Evolutionary conservation across 2,797 vertebrate species (phyloP).

Genomic region (Eulemur mongoz): DNA sequence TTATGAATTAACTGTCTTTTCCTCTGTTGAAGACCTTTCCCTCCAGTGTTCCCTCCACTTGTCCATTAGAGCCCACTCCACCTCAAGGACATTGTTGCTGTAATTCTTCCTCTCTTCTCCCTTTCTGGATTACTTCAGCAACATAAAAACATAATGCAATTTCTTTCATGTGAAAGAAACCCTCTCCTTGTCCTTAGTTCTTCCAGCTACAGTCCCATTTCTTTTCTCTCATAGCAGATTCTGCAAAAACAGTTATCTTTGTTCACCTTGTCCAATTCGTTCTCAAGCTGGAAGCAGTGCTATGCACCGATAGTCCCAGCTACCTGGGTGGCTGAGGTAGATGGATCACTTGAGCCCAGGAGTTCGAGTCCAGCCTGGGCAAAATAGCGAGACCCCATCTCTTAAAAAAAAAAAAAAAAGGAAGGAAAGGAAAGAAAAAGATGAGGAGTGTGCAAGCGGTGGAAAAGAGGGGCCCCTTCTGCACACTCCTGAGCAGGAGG

Average conservation of each 20-base stretch:
- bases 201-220: not conserved
- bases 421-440: not conserved
- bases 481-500: not conserved
- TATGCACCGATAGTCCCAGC: not conserved
- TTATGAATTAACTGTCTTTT: conserved; percentile 25
- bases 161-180: conserved; percentile 16
- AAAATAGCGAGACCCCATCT: not conserved
- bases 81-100: conserved; percentile 23
- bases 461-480: not conserved
- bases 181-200: not conserved
- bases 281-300: not conserved
- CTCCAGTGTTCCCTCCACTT: not conserved
- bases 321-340: not conserved
- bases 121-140: conserved; percentile 8
- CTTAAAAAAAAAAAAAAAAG: not conserved
- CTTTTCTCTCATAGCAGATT: not conserved
- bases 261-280: not conserved
- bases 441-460: not conserved
- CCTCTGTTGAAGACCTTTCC: not conserved
- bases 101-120: not conserved
- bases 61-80: not conserved
- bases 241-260: not conserved
- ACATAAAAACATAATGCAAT: not conserved
- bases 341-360: not conserved
- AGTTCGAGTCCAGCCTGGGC: not conserved